These are phyloP conservation scores for Mobula birostris DNA, from an alignment of 2,113 vertebrate genomes.

Conservation along the genomic window DNA sequence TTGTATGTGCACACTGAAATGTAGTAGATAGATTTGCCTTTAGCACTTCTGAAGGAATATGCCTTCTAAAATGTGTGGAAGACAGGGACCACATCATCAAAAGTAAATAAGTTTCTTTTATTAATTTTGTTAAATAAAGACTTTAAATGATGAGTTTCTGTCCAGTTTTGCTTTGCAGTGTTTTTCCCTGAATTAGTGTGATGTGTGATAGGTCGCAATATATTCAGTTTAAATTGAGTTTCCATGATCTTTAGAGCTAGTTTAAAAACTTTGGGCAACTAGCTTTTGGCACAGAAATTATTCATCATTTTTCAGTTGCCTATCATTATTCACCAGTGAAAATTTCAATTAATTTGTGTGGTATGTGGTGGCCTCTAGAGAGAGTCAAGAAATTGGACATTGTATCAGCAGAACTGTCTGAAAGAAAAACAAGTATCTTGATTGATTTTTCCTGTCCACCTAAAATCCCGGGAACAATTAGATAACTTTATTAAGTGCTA, in stretches of 20 bases:
- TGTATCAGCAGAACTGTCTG: not conserved
- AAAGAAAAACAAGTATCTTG: not conserved
- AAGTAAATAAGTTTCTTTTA: not conserved
- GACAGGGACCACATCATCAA: not conserved
- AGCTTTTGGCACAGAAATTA: too few species aligned
- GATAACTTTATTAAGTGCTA: slow-evolving; percentile 51
- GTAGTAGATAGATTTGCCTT: not conserved
- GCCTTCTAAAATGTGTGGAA: not conserved
- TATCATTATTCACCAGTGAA: too few species aligned
- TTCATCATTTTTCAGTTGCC: too few species aligned
- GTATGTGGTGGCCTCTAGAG: too few species aligned
- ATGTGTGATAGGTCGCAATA: too few species aligned
- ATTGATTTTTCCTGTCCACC: slow-evolving; percentile 40
- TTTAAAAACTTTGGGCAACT: too few species aligned
- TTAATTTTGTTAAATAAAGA: not conserved
- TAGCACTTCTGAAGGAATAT: not conserved
- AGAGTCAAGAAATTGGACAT: too few species aligned
- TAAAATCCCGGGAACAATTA: slow-evolving; percentile 49
- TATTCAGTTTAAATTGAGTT: too few species aligned
- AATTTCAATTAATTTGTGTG: not conserved
- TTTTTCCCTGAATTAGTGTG: too few species aligned
- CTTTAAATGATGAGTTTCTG: too few species aligned
- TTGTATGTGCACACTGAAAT: not conserved
- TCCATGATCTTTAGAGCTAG: too few species aligned
- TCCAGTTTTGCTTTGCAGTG: too few species aligned